These are phyloP conservation scores for Etheostoma nigrum DNA, from an alignment of 2,797 vertebrate species.

Conservation along the genomic window DNA sequence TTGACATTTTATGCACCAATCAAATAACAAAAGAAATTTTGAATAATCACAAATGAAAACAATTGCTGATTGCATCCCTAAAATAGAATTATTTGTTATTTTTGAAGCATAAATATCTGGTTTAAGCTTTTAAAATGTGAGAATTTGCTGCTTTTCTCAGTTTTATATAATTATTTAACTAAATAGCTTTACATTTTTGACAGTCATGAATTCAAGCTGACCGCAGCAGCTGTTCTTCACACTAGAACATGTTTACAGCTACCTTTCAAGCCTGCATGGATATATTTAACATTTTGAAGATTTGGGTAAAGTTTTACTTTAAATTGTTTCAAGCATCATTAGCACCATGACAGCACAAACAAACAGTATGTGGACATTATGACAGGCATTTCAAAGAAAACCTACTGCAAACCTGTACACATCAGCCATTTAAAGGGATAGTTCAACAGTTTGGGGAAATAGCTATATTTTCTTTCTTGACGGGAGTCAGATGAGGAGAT, in stretches of 20 bases:
- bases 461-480: slow-evolving; percentile 8
- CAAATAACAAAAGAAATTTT: neutral
- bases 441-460: slow-evolving; percentile 27
- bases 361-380: slow-evolving; percentile 63
- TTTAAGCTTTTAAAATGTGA: neutral
- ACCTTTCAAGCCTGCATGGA: slow-evolving; percentile 22
- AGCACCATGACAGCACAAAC: slow-evolving; percentile 43
- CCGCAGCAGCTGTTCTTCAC: slow-evolving; percentile 5
- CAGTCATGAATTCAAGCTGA: neutral
- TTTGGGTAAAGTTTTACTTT: slow-evolving; percentile 23
- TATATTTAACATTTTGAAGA: slow-evolving; percentile 27
- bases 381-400: slow-evolving; percentile 53
- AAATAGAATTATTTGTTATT: neutral
- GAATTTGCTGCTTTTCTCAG: neutral
- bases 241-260: neutral
- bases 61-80: neutral
- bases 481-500: neutral
- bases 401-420: slow-evolving; percentile 39
- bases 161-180: neutral
- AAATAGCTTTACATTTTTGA: neutral
- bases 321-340: slow-evolving; percentile 16
- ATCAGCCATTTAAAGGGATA: slow-evolving; percentile 34
- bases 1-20: neutral
- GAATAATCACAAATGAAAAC: neutral
- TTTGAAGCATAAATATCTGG: neutral